phyloP scores from a whole-genome alignment of 1,140 invertebrate genomes.

The Papilio helenus region DNA sequence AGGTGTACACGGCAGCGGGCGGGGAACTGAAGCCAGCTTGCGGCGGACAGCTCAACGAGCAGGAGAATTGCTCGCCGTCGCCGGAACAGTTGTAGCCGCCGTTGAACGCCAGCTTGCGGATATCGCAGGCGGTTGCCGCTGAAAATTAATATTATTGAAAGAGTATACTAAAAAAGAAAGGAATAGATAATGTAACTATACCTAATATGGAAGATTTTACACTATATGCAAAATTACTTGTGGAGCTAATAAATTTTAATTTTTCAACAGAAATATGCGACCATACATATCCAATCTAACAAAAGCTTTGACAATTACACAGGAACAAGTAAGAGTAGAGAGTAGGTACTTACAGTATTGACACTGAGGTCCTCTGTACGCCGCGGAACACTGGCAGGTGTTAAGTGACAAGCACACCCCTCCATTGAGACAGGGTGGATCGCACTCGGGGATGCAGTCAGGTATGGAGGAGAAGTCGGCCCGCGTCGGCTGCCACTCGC shows the following conservation, averaged over 20 bases:
- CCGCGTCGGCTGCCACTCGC: slow-evolving; percentile 85
- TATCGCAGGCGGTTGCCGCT: slow-evolving; percentile 85
- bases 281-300: background rate
- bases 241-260: too few species aligned
- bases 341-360: slow-evolving; percentile 88
- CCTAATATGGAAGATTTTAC: too few species aligned
- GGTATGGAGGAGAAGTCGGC: slow-evolving; percentile 84
- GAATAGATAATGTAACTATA: too few species aligned
- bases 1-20: slow-evolving; percentile 86
- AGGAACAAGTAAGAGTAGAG: background rate
- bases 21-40: slow-evolving; percentile 85
- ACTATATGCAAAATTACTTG: too few species aligned
- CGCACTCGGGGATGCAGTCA: slow-evolving; percentile 87
- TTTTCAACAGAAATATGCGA: too few species aligned
- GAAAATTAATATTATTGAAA: slow-evolving; percentile 22
- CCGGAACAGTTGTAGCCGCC: slow-evolving; percentile 89
- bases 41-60: slow-evolving; percentile 86
- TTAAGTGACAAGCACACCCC: slow-evolving; percentile 90
- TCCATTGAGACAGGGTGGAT: slow-evolving; percentile 89
- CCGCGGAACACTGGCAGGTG: slow-evolving; percentile 89
- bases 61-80: slow-evolving; percentile 84
- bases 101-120: slow-evolving; percentile 87
- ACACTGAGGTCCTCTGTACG: slow-evolving; percentile 88
- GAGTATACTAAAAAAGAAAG: slow-evolving; percentile 14
- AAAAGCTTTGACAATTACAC: background rate